These are phyloP conservation scores for Hyperoplus lanceolatus DNA, from an alignment of 2,797 vertebrate genomes.

Conservation along the genomic window DNA sequence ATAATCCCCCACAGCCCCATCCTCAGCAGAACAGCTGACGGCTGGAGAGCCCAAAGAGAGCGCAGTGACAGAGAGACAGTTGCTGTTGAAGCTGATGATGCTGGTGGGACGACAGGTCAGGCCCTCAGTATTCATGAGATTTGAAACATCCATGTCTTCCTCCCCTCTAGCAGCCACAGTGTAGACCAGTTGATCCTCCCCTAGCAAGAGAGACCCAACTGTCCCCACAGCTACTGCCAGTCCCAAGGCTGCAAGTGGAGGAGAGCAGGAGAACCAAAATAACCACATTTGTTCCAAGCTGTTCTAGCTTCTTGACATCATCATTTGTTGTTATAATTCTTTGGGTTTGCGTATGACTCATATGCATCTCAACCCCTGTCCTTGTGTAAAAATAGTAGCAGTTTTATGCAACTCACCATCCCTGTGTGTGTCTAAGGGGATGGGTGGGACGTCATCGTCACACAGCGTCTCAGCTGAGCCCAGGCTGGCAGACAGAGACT, in stretches of 20 bases:
- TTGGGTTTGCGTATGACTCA: slow-evolving; percentile 2
- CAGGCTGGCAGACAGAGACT: slow-evolving; percentile 84
- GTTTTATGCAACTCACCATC: slow-evolving; percentile 72
- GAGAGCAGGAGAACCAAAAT: slow-evolving; percentile 1
- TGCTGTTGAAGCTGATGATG: slow-evolving; percentile 94
- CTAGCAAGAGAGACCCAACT: slow-evolving; percentile 51
- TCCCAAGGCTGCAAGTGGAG: slow-evolving; percentile 83
- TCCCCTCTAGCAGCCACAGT: slow-evolving; percentile 79
- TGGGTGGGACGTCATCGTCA: slow-evolving; percentile 83
- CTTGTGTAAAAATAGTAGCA: slow-evolving; percentile 20
- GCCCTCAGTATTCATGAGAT: slow-evolving; percentile 86
- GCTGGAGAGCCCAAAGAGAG: slow-evolving; percentile 89
- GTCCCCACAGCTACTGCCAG: slow-evolving; percentile 67
- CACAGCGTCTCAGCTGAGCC: slow-evolving; percentile 85
- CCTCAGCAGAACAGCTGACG: slow-evolving; percentile 88
- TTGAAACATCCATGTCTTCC: slow-evolving; percentile 88
- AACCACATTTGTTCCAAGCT: background rate
- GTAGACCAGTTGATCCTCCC: slow-evolving; percentile 91
- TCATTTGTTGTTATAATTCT: background rate
- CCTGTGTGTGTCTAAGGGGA: slow-evolving; percentile 85
- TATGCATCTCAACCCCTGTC: background rate
- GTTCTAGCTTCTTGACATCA: background rate
- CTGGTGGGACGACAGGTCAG: slow-evolving; percentile 87
- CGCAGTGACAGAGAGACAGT: slow-evolving; percentile 91
- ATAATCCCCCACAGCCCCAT: slow-evolving; percentile 84